These are phyloP conservation scores for Brachionus plicatilis DNA, from an alignment of 1,140 invertebrate species.

Conservation along the genomic window DNA sequence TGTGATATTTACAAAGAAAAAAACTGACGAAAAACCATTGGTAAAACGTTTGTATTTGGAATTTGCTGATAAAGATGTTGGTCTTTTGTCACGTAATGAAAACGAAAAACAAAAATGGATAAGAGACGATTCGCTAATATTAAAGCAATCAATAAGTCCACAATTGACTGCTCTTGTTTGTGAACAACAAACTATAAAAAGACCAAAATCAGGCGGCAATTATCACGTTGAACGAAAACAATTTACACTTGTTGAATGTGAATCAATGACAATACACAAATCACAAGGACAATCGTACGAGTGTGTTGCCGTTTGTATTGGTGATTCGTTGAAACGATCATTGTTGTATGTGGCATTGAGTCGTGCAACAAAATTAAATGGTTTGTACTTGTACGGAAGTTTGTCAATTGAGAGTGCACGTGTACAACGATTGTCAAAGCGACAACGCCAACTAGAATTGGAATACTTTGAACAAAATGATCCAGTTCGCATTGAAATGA, in stretches of 20 bases:
- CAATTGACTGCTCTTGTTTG: not conserved
- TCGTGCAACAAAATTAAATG: not conserved
- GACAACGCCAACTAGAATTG: not conserved
- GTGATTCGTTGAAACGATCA: too few species aligned
- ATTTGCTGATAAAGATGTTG: not conserved
- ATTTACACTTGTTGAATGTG: not conserved
- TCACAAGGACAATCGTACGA: not conserved
- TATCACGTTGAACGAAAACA: not conserved
- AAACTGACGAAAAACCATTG: not conserved
- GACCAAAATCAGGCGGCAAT: not conserved
- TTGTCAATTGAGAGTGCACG: not conserved
- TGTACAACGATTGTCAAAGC: not conserved
- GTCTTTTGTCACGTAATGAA: not conserved
- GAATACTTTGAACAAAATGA: not conserved
- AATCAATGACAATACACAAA: slow-evolving; percentile 34
- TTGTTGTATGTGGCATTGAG: not conserved
- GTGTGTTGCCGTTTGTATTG: not conserved
- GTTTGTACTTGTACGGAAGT: not conserved
- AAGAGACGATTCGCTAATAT: not conserved
- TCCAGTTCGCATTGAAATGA: not conserved
- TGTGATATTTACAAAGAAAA: not conserved
- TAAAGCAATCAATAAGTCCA: not conserved
- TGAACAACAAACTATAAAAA: not conserved
- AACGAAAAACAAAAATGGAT: not conserved
- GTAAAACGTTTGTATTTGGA: not conserved